Evolutionary conservation across 2,113 vertebrate genomes (phyloP).

Genomic region (Mesitornis unicolor): DNA sequence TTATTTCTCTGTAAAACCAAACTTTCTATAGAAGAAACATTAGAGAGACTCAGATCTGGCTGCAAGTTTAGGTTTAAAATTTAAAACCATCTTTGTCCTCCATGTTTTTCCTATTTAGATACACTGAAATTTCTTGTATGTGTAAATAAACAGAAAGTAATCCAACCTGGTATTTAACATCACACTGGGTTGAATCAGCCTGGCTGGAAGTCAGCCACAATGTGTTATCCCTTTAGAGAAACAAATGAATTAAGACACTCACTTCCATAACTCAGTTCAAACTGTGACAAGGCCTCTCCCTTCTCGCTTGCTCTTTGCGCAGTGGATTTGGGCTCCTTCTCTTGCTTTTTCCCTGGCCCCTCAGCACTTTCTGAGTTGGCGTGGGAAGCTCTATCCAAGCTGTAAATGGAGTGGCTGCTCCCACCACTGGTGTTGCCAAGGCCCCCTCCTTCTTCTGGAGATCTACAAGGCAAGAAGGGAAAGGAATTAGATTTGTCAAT

Average conservation of each 20-base stretch:
- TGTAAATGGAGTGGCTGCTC: slow-evolving; percentile 75
- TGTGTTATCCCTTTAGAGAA: neutral
- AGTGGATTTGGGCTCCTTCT: slow-evolving; percentile 81
- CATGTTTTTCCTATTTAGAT: neutral
- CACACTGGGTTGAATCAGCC: neutral
- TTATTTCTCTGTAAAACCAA: neutral
- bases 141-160: neutral
- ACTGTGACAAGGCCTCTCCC: slow-evolving; percentile 82
- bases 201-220: neutral
- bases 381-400: slow-evolving; percentile 76
- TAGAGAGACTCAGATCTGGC: neutral
- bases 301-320: slow-evolving; percentile 79
- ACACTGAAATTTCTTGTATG: neutral
- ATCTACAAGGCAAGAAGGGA: slow-evolving; percentile 42
- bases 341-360: slow-evolving; percentile 79
- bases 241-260: slow-evolving; percentile 50
- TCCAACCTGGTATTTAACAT: neutral
- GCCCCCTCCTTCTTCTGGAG: slow-evolving; percentile 80
- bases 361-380: slow-evolving; percentile 66
- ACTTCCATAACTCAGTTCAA: slow-evolving; percentile 91
- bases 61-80: neutral
- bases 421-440: slow-evolving; percentile 58
- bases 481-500: neutral
- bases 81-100: neutral
- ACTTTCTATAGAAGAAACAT: neutral